Evolutionary conservation across 1,140 invertebrate species (phyloP), one percentile per base, ranked within the genome.

Genomic region (Temnothorax curvispinosus): DNA sequence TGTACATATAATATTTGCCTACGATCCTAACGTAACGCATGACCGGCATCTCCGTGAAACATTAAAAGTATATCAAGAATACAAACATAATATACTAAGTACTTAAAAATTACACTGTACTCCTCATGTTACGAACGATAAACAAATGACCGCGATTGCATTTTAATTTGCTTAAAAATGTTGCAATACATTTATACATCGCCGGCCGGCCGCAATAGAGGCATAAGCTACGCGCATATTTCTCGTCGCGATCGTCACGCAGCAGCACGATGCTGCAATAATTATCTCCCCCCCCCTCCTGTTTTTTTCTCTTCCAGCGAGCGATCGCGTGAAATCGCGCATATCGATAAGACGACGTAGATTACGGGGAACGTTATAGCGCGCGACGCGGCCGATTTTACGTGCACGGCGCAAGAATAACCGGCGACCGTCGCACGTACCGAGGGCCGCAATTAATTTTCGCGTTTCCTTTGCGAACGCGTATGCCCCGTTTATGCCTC

Each of bases 311-410:
- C 38, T 32, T n/a, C 15, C 76, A 38, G 0, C 52, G 52, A 47
- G 50, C 27, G 50, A 9, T 56, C 65, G 54, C 78, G 65, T 35
- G 67, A 44, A 82, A 72, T n/a, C 35, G n/a, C 44, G 44, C 52
- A 38, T 58, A 74, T 82, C 80, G 80, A 82, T 74, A 82, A 82
- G 67, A 47, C 64, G 13, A 71, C 67, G 9, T 82, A 74, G 80
- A 82, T 72, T 74, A 74, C 6, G 7, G 9, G 41, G 27, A 52
- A 47, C 8, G 38, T 27, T 27, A 27, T 15, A 9, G 15, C 27
- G 35, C 1, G 3, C 11, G 21, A 27, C 27, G 27, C 27, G 27
- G 27, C 27, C 27, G 27, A 27, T 27, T 27, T 27, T 27, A 2
- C 44, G 18, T 27, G 18, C 6, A 35, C 32, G 32, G 15, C 11